Base-by-base conservation (phyloP, 1,140 invertebrate species). In the Akabosia matsudoensis region DNA sequence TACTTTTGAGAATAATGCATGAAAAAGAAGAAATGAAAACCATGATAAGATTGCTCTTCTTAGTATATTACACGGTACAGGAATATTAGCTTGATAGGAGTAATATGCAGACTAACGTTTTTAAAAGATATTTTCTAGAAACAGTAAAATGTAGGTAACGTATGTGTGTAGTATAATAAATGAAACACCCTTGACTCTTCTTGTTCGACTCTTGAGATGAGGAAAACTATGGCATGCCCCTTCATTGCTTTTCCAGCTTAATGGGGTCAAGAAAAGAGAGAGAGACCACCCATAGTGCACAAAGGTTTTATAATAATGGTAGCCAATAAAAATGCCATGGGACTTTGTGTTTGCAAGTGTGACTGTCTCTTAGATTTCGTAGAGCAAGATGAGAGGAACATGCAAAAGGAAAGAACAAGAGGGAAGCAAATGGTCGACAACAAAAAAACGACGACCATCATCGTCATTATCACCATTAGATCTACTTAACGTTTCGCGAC, bases 391-490 rank as follows among this genome's bases (percentile, higher is more conserved):
- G n/a, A 45, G 18, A 56, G n/a, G 54, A 56, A 30, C 7, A 45
- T 45, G 37, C 37, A 45, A 18, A 45, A 18, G 37, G 37, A 45
- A 18, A 45, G 18, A 7, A 45, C 7, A 18, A 45, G 37, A 45
- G 37, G 18, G 18, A 45, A 45, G 37, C 7, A 67, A 67, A 67
- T 67, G 22, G 61, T 7, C 3, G 61, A 67, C 61, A 67, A 10
- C 26, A 30, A 67, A 67, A 67, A 31, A 31, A 14, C 54, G 7
- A 67, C 61, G 26, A 45, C 37, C 37, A 67, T 28, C 61, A 67
- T 31, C 24, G 61, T 67, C 61, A 67, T 67, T 67, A 67, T 67
- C 61, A 67, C 61, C 61, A 67, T 67, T 67, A 30, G 61, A 67
- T 67, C 28, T 67, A 67, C 61, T 67, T 30, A 67, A 30, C 61